phyloP scores from a whole-genome alignment of 2,113 vertebrate genomes.

The Lepidiolamprologus cunningtoni region DNA sequence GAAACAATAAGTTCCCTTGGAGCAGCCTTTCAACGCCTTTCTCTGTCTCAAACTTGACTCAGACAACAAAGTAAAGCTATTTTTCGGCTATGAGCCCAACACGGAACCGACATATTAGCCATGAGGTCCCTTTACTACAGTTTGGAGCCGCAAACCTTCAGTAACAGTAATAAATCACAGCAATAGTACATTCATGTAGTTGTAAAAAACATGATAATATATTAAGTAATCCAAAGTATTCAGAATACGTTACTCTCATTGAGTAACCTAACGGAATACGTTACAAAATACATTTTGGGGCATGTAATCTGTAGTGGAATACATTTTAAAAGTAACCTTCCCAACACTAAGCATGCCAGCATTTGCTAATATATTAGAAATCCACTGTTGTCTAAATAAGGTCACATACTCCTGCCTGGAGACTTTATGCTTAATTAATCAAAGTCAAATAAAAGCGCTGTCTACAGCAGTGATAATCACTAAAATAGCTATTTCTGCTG shows the following conservation, averaged over 20 bases:
- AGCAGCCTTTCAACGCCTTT: not conserved
- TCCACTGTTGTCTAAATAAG: not conserved
- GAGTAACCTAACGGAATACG: accelerated
- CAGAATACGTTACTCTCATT: not conserved
- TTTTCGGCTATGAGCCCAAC: accelerated
- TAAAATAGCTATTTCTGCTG: not conserved
- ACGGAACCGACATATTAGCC: accelerated
- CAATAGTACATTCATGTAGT: not conserved
- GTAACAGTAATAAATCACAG: not conserved
- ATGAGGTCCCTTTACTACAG: accelerated
- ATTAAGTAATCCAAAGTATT: not conserved
- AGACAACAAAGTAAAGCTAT: not conserved
- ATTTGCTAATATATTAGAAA: not conserved
- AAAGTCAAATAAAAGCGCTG: not conserved
- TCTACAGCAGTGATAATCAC: not conserved
- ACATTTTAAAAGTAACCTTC: not conserved
- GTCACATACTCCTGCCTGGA: accelerated
- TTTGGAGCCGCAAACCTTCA: accelerated
- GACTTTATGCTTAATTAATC: not conserved
- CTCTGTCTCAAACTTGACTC: accelerated
- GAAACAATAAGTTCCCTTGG: accelerated
- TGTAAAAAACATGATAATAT: not conserved
- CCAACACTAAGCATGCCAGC: not conserved
- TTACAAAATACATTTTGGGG: not conserved
- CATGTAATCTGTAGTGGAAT: accelerated